Evolutionary conservation across 2,888 invertebrate species (phyloP).

Genomic region (Clepsis dumicolana): DNA sequence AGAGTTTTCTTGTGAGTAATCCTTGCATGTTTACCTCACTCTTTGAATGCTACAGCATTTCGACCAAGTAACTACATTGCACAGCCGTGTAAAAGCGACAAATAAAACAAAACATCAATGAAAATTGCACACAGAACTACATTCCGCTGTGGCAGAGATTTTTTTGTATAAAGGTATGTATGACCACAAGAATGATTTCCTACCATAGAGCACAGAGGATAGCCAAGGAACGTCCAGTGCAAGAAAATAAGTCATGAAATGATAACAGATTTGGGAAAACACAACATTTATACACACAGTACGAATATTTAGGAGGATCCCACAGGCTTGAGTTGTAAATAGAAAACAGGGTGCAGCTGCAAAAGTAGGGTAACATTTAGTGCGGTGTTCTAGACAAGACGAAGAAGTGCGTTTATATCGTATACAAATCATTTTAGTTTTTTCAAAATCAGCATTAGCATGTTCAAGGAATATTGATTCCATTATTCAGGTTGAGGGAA

Average conservation of each 20-base stretch:
- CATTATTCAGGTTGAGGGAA: constrained; percentile 62
- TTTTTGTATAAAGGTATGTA: background rate
- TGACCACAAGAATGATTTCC: constrained; percentile 31
- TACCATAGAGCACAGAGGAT: constrained; percentile 16
- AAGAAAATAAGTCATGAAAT: constrained; percentile 16
- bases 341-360: constrained; percentile 67
- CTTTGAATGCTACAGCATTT: constrained; percentile 10
- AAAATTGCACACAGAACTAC: constrained; percentile 34
- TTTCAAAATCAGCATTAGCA: constrained; percentile 57
- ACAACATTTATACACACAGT: constrained; percentile 55
- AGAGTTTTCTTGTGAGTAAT: background rate
- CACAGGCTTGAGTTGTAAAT: constrained; percentile 60
- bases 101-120: constrained; percentile 33
- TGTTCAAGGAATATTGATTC: constrained; percentile 46
- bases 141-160: constrained; percentile 12
- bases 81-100: constrained; percentile 33
- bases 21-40: background rate
- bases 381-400: constrained; percentile 74
- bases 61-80: constrained; percentile 22
- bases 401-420: constrained; percentile 69
- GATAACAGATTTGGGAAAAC: constrained; percentile 41
- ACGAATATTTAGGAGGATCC: constrained; percentile 56
- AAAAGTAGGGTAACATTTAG: constrained; percentile 75
- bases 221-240: constrained; percentile 26
- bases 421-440: constrained; percentile 56